Percentiles rank a stretch among this genome's conserved stretches.
phyloP scores from a whole-genome alignment of 2,113 vertebrate species.

The Tor tambroides region DNA sequence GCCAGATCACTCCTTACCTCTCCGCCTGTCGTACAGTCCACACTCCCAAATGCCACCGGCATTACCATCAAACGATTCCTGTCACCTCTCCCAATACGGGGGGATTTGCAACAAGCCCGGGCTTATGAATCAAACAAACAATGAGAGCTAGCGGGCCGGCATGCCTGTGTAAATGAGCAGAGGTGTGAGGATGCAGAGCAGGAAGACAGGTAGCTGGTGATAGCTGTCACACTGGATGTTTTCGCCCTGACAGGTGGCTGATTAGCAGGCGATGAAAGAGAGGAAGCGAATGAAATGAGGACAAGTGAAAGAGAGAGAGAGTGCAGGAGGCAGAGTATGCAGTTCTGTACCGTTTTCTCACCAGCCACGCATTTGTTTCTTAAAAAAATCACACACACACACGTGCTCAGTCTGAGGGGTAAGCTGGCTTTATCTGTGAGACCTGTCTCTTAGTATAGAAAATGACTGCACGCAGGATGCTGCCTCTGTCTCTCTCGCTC shows the following conservation, averaged over 20 bases:
- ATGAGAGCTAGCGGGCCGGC: conserved; percentile 22
- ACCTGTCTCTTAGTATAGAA: conserved; percentile 8
- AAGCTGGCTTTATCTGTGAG: background rate
- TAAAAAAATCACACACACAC: background rate
- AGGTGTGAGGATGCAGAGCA: conserved; percentile 38
- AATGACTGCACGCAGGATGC: conserved; percentile 1
- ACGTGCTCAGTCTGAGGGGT: background rate
- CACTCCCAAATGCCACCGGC: conserved; percentile 28
- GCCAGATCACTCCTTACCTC: conserved; percentile 41
- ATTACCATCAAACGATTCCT: conserved; percentile 42
- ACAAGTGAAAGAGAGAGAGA: conserved; percentile 18
- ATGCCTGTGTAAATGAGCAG: conserved; percentile 31
- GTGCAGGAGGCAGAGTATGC: background rate
- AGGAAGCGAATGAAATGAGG: conserved; percentile 4
- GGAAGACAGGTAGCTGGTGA: conserved; percentile 55
- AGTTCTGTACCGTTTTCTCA: conserved; percentile 12
- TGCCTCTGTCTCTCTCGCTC: background rate
- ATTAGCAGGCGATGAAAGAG: conserved; percentile 34
- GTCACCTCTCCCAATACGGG: conserved; percentile 41
- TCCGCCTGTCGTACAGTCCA: conserved; percentile 33
- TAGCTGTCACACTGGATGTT: conserved; percentile 59
- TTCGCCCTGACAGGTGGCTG: conserved; percentile 40
- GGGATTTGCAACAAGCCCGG: conserved; percentile 44
- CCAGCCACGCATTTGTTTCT: background rate
- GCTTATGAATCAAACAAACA: conserved; percentile 50